These are phyloP conservation scores for Chloroceryle inda DNA, from an alignment of 2,797 vertebrate genomes.

Conservation along the genomic window DNA sequence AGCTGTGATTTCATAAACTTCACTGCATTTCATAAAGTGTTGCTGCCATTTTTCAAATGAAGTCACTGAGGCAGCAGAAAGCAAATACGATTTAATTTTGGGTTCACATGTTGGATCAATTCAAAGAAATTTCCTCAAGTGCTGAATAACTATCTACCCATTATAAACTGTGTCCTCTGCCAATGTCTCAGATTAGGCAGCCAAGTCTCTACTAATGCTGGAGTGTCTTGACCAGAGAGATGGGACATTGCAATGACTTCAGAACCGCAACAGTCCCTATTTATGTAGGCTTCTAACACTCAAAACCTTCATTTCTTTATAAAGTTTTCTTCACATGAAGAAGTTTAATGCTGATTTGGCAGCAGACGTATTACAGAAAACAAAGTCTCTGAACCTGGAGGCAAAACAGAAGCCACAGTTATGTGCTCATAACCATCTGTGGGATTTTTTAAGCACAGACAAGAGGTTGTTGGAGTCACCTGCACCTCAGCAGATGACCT, in stretches of 20 bases:
- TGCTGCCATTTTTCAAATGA: background rate
- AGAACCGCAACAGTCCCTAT: background rate
- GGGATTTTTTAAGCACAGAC: background rate
- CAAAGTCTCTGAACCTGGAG: background rate
- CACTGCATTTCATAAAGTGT: background rate
- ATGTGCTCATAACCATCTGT: background rate
- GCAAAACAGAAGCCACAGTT: background rate
- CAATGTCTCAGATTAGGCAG: background rate
- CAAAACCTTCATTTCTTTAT: background rate
- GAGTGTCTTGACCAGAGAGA: background rate
- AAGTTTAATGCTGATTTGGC: background rate
- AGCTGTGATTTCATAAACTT: background rate
- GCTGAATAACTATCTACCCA: background rate
- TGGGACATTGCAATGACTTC: background rate
- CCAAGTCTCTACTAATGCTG: background rate
- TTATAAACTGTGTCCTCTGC: background rate
- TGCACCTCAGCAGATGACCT: slow-evolving; percentile 4
- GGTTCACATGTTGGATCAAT: background rate
- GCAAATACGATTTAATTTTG: background rate
- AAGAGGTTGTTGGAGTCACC: background rate
- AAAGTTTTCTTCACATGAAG: background rate
- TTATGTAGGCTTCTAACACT: background rate
- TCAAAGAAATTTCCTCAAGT: background rate
- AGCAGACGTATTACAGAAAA: background rate
- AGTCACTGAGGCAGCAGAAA: background rate